Conservation (phyloP, 2,888 invertebrate species). For the Stenotaenia linearis region DNA sequence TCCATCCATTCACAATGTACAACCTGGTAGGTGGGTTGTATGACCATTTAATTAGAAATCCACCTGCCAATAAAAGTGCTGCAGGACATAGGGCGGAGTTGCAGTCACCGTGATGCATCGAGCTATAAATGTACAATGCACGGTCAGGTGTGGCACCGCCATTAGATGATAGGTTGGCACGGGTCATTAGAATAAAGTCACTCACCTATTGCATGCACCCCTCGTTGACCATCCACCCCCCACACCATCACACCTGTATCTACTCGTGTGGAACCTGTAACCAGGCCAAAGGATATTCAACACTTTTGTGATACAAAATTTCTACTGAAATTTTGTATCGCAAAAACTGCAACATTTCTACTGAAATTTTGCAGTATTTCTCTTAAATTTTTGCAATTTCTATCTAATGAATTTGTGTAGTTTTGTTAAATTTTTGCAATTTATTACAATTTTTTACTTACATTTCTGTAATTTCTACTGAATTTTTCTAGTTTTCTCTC, state of each 20-base stretch:
- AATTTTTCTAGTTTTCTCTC: too few relatives aligned
- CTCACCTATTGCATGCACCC: not conserved
- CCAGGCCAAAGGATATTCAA: not conserved
- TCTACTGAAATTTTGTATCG: too few relatives aligned
- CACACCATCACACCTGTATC: not conserved
- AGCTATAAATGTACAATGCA: not conserved
- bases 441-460: too few relatives aligned
- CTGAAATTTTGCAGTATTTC: too few relatives aligned
- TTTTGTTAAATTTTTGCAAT: too few relatives aligned
- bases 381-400: too few relatives aligned
- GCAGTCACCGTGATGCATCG: not conserved
- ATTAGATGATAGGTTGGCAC: not conserved
- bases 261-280: not conserved
- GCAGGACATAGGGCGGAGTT: not conserved
- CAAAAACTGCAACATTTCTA: too few relatives aligned
- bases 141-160: constrained; percentile 9
- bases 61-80: not conserved
- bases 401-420: too few relatives aligned
- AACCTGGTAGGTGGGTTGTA: not conserved
- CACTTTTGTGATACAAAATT: too few relatives aligned
- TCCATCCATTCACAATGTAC: not conserved
- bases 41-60: not conserved
- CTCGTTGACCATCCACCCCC: not conserved
- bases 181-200: not conserved
- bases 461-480: too few relatives aligned